phyloP scores from a whole-genome alignment of 2,113 vertebrate species.

The Thunnus maccoyii region DNA sequence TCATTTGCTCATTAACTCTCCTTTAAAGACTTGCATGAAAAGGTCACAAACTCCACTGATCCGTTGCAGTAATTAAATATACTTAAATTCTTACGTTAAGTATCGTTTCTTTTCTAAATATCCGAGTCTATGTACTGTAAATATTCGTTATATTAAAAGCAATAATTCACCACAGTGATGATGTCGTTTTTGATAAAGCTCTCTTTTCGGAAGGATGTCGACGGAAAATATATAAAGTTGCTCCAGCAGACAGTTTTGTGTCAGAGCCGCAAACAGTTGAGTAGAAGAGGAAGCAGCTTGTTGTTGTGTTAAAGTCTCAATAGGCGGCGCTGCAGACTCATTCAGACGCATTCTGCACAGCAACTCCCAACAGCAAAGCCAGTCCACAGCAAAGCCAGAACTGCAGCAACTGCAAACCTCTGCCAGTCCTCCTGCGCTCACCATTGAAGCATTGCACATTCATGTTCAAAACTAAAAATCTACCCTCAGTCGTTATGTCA shows the following conservation, averaged over 20 bases:
- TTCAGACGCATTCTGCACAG: slow-evolving; percentile 18
- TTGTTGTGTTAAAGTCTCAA: slow-evolving; percentile 19
- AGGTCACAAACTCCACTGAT: neutral
- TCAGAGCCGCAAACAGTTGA: slow-evolving; percentile 24
- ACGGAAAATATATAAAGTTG: neutral
- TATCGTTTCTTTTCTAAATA: too few species aligned
- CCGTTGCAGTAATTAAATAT: neutral
- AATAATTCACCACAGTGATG: neutral
- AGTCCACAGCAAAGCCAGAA: neutral
- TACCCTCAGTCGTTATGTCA: neutral
- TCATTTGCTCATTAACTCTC: slow-evolving; percentile 10
- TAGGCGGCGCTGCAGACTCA: slow-evolving; percentile 79
- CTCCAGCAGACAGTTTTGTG: neutral
- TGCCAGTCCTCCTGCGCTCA: slow-evolving; percentile 26
- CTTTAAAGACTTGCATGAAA: neutral
- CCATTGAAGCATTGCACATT: neutral
- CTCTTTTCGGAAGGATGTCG: neutral
- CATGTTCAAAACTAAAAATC: neutral
- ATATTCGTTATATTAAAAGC: neutral
- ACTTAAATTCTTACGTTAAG: neutral
- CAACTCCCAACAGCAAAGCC: neutral
- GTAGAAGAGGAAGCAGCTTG: neutral
- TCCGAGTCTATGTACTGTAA: too few species aligned
- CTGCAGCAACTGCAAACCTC: slow-evolving; percentile 23
- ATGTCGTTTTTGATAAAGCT: neutral